Percentiles rank a stretch among this genome's conserved stretches.
These are phyloP conservation scores for Aromia moschata DNA, from an alignment of 2,888 invertebrate genomes.

Conservation along the genomic window DNA sequence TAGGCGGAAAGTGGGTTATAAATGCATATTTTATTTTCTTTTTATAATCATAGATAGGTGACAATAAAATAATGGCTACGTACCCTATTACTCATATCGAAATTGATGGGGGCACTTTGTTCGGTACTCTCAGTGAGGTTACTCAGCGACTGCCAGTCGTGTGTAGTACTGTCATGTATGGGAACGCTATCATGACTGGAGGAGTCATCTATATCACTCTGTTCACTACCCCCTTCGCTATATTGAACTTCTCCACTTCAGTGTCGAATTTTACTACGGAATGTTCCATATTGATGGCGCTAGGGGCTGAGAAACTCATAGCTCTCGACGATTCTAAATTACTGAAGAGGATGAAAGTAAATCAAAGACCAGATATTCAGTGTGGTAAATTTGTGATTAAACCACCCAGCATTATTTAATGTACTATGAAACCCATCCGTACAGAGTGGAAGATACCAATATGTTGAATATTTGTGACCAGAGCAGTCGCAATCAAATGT, in stretches of 20 bases:
- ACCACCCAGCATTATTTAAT: no score
- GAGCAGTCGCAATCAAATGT: not conserved
- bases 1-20: no score
- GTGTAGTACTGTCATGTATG: constrained; percentile 62
- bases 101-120: constrained; percentile 89
- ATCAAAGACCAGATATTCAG: no score
- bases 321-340: constrained; percentile 77
- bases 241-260: constrained; percentile 62
- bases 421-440: no score
- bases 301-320: constrained; percentile 86
- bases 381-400: no score
- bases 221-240: constrained; percentile 56
- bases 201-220: constrained; percentile 54
- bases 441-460: no score
- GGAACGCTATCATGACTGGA: constrained; percentile 63
- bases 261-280: constrained; percentile 76
- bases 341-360: constrained; percentile 52
- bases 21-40: no score
- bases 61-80: constrained; percentile 50
- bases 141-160: constrained; percentile 84
- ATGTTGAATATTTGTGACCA: not conserved
- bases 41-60: no score
- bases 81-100: constrained; percentile 92
- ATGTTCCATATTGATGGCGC: constrained; percentile 82
- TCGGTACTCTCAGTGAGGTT: constrained; percentile 90